Conservation (phyloP, 2,797 vertebrate genomes). For the Rhinella marina region DNA sequence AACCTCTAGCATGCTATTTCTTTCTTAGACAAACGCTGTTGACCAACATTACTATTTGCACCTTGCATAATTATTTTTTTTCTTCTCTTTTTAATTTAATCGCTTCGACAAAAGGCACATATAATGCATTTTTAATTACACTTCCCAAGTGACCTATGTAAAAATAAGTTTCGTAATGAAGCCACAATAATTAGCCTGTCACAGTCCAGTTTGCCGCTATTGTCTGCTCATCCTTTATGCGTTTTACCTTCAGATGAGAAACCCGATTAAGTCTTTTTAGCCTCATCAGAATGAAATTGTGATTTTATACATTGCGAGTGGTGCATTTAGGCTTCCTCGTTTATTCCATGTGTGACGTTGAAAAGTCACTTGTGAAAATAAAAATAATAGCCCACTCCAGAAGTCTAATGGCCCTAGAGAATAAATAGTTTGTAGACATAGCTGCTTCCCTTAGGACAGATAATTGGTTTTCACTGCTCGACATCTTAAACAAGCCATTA, state of each 20-base stretch:
- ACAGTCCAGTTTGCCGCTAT: constrained; percentile 94
- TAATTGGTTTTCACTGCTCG: constrained; percentile 85
- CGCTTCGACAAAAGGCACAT: constrained; percentile 97
- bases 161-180: constrained; percentile 96
- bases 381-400: constrained; percentile 80
- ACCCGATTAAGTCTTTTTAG: constrained; percentile 77
- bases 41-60: constrained; percentile 99
- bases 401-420: constrained; percentile 85
- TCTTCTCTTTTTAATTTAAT: constrained; percentile 97
- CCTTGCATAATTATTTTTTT: constrained; percentile 89
- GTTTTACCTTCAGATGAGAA: constrained; percentile 85
- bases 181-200: constrained; percentile 97
- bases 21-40: constrained; percentile 93
- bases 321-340: constrained; percentile 83
- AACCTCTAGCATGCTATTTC: constrained; percentile 83
- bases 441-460: constrained; percentile 79
- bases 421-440: constrained; percentile 84
- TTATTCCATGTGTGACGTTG: constrained; percentile 83
- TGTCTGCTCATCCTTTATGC: constrained; percentile 91
- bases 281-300: constrained; percentile 85
- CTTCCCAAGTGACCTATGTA: constrained; percentile 97
- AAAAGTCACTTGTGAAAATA: constrained; percentile 82
- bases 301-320: constrained; percentile 81
- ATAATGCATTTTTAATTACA: constrained; percentile 99
- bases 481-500: constrained; percentile 79